These are phyloP conservation scores for Pelodytes ibericus DNA, from an alignment of 2,797 vertebrate species.

Conservation along the genomic window DNA sequence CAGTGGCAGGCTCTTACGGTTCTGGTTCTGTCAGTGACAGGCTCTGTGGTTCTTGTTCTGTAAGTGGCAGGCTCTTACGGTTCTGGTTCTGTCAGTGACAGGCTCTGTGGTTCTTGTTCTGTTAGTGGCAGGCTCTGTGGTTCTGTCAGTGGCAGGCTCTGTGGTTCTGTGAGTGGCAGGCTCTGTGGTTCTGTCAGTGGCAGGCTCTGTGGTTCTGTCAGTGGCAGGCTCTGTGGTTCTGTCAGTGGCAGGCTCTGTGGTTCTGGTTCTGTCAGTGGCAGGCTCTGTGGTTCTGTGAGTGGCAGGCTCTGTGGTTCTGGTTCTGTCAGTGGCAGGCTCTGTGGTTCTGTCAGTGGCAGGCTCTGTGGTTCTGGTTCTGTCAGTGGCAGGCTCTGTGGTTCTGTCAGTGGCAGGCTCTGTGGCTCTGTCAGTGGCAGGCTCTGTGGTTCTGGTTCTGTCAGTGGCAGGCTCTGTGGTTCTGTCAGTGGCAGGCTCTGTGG, in stretches of 20 bases:
- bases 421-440: neutral
- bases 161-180: neutral
- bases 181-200: neutral
- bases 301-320: neutral
- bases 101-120: neutral
- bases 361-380: neutral
- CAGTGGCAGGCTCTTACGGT: too few relatives aligned
- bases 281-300: neutral
- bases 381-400: too few relatives aligned
- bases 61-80: too few relatives aligned
- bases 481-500: too few relatives aligned
- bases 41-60: neutral
- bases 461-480: too few relatives aligned
- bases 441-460: neutral
- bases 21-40: too few relatives aligned
- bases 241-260: neutral
- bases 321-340: neutral
- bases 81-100: neutral
- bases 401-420: neutral
- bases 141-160: neutral
- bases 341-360: neutral
- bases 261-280: neutral
- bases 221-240: neutral
- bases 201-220: neutral
- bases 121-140: too few relatives aligned